Percentiles rank a stretch among this genome's conserved stretches.
Evolutionary conservation across 2,113 vertebrate species (phyloP).

Genomic region (Perca schrenkii): DNA sequence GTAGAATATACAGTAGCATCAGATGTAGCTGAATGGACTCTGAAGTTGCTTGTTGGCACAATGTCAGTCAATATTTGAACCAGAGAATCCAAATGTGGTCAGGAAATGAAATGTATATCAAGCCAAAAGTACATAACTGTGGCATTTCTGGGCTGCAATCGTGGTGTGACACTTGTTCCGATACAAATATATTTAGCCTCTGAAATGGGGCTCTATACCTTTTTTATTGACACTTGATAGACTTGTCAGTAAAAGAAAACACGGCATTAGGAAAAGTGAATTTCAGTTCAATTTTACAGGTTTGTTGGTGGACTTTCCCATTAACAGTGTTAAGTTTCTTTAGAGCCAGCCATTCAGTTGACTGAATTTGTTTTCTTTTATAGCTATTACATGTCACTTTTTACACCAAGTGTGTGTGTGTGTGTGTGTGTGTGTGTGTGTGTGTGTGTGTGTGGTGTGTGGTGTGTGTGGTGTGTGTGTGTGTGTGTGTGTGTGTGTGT

Average conservation of each 20-base stretch:
- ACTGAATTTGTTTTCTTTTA: conserved; percentile 15
- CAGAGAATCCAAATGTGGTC: neutral
- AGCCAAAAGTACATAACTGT: neutral
- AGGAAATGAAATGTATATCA: neutral
- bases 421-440: neutral
- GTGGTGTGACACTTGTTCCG: neutral
- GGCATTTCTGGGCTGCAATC: neutral
- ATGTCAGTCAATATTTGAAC: neutral
- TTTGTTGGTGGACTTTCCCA: neutral
- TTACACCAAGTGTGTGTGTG: neutral
- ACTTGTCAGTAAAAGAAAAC: too few species aligned
- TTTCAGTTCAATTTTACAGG: too few species aligned
- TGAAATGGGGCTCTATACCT: too few species aligned
- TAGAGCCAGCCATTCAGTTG: neutral
- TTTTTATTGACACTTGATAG: too few species aligned
- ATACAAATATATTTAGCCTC: too few species aligned
- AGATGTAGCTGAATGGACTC: neutral
- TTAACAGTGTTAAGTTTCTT: neutral
- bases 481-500: too few species aligned
- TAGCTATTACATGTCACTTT: conserved; percentile 32
- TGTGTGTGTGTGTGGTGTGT: neutral
- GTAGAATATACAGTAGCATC: neutral
- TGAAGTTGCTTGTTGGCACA: neutral
- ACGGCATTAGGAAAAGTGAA: too few species aligned
- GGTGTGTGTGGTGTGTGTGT: too few species aligned